Base-by-base conservation (phyloP, 2,888 invertebrate species). In the Axea sp. region DNA sequence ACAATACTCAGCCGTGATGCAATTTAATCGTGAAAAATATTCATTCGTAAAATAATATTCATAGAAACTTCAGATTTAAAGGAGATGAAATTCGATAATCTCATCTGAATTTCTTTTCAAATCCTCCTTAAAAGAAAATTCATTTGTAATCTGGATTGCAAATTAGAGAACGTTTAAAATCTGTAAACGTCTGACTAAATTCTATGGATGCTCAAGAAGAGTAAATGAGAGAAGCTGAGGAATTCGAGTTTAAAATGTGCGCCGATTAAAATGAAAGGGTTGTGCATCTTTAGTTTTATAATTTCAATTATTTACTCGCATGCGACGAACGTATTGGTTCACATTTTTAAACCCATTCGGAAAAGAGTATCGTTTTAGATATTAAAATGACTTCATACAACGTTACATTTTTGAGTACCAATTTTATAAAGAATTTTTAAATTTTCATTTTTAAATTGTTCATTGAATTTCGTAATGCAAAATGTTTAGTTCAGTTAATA, bases 121-220 rank as follows among this genome's bases (percentile, higher is more conserved):
- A 19, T 5, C 30, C 28, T 9, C 39, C 17, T 41, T 49, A 43
- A 35, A 45, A 26, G 24, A 45, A 59, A 45, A 59, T 59, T 69
- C 53, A 69, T 69, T 59, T 69, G 68, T 69, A 60, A 60, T 69
- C 51, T 69, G 68, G 53, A 69, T 69, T 69, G 60, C 60, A 69
- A 69, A 69, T 69, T 69, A 53, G 35, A 53, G 53, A 37, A 37
- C 59, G 41, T 64, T 64, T 53, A 45, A 43, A 53, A 64, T 43
- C 53, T 60, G 51, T 68, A 41, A 35, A 51, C 49, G 59, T 68
- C 51, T 35, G 41, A 22, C 15, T 68, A 53, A 53, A 43, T 60
- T 60, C 43, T 59, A 45, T n/a, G n/a, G n/a, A n/a, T n/a, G n/a
- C n/a, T 35, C 14, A 24, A n/a, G 53, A 53, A 37, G 37, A 47